Percentiles rank a stretch among this genome's conserved stretches.
Conservation (phyloP, 2,797 vertebrate species). For the Danio jaintianensis region DNA sequence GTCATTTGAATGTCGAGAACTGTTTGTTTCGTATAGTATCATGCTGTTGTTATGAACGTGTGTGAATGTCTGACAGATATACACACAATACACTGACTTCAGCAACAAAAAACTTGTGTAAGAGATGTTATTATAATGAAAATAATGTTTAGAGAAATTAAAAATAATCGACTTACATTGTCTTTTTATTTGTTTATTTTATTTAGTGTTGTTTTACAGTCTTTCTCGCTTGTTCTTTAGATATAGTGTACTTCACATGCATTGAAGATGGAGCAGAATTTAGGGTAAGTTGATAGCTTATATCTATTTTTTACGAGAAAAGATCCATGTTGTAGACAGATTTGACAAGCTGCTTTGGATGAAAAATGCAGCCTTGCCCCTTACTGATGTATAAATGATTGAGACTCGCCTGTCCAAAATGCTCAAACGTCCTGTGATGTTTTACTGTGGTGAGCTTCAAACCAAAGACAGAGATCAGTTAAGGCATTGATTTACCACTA, state of each 20-base stretch:
- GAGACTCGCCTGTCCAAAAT: not conserved
- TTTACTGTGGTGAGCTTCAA: not conserved
- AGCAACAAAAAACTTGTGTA: not conserved
- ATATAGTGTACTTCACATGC: not conserved
- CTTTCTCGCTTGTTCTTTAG: not conserved
- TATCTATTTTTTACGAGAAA: not conserved
- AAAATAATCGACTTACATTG: not conserved
- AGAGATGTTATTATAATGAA: not conserved
- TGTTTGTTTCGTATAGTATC: not conserved
- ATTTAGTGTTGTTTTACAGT: not conserved
- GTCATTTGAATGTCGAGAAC: not conserved
- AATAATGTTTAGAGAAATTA: not conserved
- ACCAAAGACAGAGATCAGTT: not conserved
- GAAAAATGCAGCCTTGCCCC: not conserved
- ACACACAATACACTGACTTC: not conserved
- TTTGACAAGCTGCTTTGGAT: not conserved
- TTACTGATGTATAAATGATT: not conserved
- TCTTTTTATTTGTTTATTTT: not conserved
- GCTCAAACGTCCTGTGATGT: not conserved
- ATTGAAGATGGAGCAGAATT: constrained; percentile 37
- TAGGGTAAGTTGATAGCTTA: constrained; percentile 15
- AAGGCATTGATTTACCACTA: not conserved
- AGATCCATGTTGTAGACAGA: not conserved
- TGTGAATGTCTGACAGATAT: not conserved
- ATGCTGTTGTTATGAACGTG: not conserved